These are phyloP conservation scores for Hirtodrosophila trivittata DNA, from an alignment of 2,888 invertebrate species.

Conservation along the genomic window DNA sequence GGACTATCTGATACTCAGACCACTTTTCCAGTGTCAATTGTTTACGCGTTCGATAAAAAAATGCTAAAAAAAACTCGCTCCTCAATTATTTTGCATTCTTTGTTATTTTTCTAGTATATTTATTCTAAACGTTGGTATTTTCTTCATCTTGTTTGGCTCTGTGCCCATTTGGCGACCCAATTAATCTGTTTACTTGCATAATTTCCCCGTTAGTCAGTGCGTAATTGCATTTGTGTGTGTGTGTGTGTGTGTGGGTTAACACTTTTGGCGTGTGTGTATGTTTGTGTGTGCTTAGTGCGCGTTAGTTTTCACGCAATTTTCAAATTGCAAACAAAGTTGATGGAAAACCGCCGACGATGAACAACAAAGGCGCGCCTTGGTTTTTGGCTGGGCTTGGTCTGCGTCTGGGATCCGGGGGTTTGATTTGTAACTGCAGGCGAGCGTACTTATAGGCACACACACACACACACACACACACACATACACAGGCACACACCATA, in stretches of 20 bases:
- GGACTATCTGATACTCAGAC: no score
- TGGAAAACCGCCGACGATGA: conserved; percentile 42
- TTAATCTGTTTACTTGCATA: conserved; percentile 80
- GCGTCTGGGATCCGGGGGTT: conserved; percentile 25
- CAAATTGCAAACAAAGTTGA: conserved; percentile 68
- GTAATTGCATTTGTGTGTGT: conserved; percentile 57
- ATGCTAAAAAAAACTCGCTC: background rate
- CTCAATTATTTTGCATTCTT: background rate
- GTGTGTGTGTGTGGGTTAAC: conserved; percentile 23
- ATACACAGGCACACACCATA: conserved; percentile 8
- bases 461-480: conserved; percentile 6
- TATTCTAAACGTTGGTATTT: conserved; percentile 13
- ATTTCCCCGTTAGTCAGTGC: conserved; percentile 70
- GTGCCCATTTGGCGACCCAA: conserved; percentile 63
- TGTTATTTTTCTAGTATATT: background rate
- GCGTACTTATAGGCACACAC: conserved; percentile 21
- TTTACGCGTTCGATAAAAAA: no score
- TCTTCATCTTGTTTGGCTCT: conserved; percentile 15
- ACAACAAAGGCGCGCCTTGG: conserved; percentile 62
- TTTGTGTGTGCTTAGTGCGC: conserved; percentile 33
- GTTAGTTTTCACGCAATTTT: conserved; percentile 68
- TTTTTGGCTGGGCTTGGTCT: conserved; percentile 37
- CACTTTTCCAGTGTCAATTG: no score
- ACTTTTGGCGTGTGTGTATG: conserved; percentile 12
- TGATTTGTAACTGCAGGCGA: conserved; percentile 52